Evolutionary conservation across 2,113 vertebrate genomes (phyloP), one percentile per base, ranked within the genome.

Genomic region (Rhynchopsitta pachyrhyncha): DNA sequence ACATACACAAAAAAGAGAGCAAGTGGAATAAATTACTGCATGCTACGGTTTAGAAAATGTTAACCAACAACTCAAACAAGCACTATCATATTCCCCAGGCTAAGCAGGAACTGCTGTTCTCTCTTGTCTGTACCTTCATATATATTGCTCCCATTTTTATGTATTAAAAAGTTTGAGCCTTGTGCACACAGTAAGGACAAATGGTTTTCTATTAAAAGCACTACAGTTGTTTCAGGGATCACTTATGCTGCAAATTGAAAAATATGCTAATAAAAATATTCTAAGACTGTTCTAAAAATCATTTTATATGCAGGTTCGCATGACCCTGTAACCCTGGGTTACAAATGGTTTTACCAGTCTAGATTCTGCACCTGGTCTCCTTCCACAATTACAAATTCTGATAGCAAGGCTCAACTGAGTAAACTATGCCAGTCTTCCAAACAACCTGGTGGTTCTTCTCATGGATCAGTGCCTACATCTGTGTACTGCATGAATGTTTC

Each of bases 21-120:
- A 93, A 82, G n/a, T 50, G 3, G 42, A 69, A 91, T 85, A 39
- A 91, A 75, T 39, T 86, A 53, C 64, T 87, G 31, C 14, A 60
- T 70, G 29, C 53, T 82, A 9, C n/a, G 18, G 41, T 91, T 95
- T 93, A 81, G 94, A 94, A 78, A 41, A 86, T 55, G 35, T 92
- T 88, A 91, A 84, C 33, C 22, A 91, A 78, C 81, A 71, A 46
- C 63, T 90, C 79, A 94, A 70, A 93, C 35, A 88, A 77, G 70
- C 46, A 44, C 57, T 57, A 62, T 35, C 59, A 10, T 67, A 95
- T 84, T 91, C 52, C 88, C 70, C 57, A 91, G 66, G 67, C 27
- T 86, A 92, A 90, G 28, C 47, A 74, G 59, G 57, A 91, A 70
- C 27, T 37, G 44, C 52, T 76, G 66, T 25, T 92, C 69, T 81